Base-by-base conservation (phyloP, 2,888 invertebrate species). In the Pemphredon lugubris region DNA sequence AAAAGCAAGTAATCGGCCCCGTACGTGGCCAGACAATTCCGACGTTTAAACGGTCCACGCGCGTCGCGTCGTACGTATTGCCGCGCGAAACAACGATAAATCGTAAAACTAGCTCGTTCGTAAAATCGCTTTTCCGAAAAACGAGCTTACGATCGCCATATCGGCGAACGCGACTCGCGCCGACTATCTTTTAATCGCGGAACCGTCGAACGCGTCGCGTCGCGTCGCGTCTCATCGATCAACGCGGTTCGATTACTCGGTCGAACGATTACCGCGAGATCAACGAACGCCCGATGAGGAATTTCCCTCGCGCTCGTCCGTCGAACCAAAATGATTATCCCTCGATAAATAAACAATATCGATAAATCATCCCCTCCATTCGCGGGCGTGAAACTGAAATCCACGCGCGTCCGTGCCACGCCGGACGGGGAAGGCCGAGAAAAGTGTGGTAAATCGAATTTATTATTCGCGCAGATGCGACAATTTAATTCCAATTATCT, bases 191-290 rank as follows among this genome's bases (percentile, higher is more conserved):
- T n/a, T n/a, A 58, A 70, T 70, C 58, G 30, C 57, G 50, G 14
- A 37, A 45, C 21, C 16, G 44, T 30, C 44, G 42, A 45, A 67
- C 67, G 63, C 67, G 73, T 68, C 70, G 59, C 47, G 60, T n/a
- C 77, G 61, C 61, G 70, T 73, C 79, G 59, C 68, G 69, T 58
- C 66, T 79, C 73, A 71, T 74, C 73, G 42, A 72, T 65, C 76
- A 57, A 60, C 71, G 59, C 54, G 71, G 67, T 73, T 69, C 79
- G 74, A 79, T 79, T 79, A 76, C 67, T 63, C 61, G 63, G 39
- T 54, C 53, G 55, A 55, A 34, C 76, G 76, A 73, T 71, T 68
- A 63, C 54, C 50, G 39, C 34, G 40, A 18, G 69, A 74, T 79
- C 79, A 67, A 71, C 51, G 73, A 65, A 73, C 68, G 66, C 40